Conservation (phyloP, 1,140 invertebrate species). For the Musca vetustissima region DNA sequence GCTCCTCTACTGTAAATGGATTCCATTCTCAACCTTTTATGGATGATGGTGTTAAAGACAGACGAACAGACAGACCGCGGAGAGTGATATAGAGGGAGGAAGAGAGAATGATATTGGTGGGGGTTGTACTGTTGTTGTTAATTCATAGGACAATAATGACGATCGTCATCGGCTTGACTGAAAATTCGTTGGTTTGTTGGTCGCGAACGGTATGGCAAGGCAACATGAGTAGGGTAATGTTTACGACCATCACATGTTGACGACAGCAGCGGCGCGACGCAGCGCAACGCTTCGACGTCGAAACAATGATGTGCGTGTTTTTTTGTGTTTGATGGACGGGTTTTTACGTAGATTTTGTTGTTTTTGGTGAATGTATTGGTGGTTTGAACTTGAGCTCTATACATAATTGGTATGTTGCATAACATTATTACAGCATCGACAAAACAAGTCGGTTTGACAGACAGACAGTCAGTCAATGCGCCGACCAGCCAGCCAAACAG, state of each 20-base stretch:
- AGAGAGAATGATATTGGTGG: no score
- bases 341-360: slow-evolving; percentile 3
- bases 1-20: no score
- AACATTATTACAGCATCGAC: slow-evolving; percentile 31
- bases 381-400: slow-evolving; percentile 56
- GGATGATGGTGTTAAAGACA: not conserved
- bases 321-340: slow-evolving; percentile 27
- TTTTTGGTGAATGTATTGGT: slow-evolving; percentile 31
- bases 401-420: slow-evolving; percentile 42
- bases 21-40: not conserved
- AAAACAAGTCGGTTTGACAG: not conserved
- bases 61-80: no score
- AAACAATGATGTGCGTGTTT: slow-evolving; percentile 34
- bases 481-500: not conserved
- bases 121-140: no score
- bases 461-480: not conserved
- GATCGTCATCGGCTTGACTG: no score
- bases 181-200: not conserved
- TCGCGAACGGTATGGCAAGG: not conserved
- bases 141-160: no score
- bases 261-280: slow-evolving; percentile 4
- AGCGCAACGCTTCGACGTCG: not conserved
- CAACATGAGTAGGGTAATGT: not conserved
- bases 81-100: no score
- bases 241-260: not conserved